Percentiles rank a stretch among this genome's conserved stretches.
These are phyloP conservation scores for Macaca nemestrina DNA, from an alignment of 2,113 vertebrate species.

Conservation along the genomic window DNA sequence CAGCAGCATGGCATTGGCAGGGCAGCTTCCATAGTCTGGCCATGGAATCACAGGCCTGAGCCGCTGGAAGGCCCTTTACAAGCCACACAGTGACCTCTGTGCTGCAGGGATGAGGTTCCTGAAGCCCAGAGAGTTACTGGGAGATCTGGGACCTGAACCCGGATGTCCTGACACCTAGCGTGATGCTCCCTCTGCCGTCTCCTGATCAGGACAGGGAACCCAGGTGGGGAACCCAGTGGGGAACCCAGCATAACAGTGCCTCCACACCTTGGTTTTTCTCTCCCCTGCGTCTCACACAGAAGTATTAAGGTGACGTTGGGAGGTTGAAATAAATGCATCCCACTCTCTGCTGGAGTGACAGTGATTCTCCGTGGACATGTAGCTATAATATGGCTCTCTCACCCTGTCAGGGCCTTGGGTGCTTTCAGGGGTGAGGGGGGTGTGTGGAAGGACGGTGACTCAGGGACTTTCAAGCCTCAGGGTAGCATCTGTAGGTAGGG, in stretches of 20 bases:
- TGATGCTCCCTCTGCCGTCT: neutral
- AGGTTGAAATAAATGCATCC: neutral
- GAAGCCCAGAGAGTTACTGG: neutral
- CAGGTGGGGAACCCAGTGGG: neutral
- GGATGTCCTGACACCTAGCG: neutral
- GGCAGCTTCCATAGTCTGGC: neutral
- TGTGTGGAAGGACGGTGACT: neutral
- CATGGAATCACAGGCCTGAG: neutral
- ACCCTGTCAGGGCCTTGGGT: neutral
- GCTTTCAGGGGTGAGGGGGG: too few relatives aligned
- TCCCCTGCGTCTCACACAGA: neutral
- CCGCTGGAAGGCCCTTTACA: neutral
- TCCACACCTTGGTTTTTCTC: neutral
- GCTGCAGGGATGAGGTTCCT: neutral
- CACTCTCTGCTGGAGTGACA: neutral
- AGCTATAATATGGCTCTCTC: neutral
- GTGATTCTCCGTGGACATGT: rapidly evolving
- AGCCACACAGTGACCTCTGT: neutral
- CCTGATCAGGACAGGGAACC: neutral
- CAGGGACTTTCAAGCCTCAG: neutral
- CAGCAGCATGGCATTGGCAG: neutral
- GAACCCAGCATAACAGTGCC: too few relatives aligned
- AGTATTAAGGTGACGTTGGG: neutral
- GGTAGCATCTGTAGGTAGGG: neutral
- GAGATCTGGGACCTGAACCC: neutral